Evolutionary conservation across 2,113 vertebrate genomes (phyloP), one percentile per base, ranked within the genome.

Genomic region (Solea senegalensis): DNA sequence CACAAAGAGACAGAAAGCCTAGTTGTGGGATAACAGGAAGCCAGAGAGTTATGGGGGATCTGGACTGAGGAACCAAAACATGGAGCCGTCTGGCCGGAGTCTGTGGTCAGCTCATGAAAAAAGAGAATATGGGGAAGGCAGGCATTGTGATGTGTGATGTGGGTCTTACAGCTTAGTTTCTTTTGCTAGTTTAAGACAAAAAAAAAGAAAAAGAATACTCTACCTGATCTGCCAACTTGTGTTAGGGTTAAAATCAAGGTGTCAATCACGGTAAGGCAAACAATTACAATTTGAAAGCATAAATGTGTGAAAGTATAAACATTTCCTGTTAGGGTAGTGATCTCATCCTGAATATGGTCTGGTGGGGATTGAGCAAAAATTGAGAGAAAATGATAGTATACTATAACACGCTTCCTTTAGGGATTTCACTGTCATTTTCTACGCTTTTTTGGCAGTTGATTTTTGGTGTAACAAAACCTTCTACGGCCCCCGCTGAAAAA

Each of bases 81-180:
- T 63, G 69, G 78, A 86, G 83, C 86, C 88, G 91, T 86, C 92
- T 90, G 90, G 72, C 68, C 48, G 86, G 93, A 94, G 92, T 93
- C 93, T 94, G 93, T 93, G 93, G 93, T 93, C 84, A 89, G 68
- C 60, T 75, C 57, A 15, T 78, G 79, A 90, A 89, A 83, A 21
- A 70, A 52, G 16, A 63, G 59, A 64, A 65, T 72, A 69, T 49
- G 59, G 43, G 69, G 69, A n/a, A 57, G 46, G 65, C 56, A 49
- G 65, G 54, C 62, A 65, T 82, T 73, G 72, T 21, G 21, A 21
- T 21, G 21, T 80, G 69, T 67, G 48, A 83, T 79, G 78, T 88
- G 71, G 80, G 41, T 59, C 63, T 63, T n/a, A 21, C 9, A 46
- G 63, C 48, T 43, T 39, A 0, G 55, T 63, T 82, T 74, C 46